Base-by-base conservation (phyloP, 2,797 vertebrate genomes). In the Cyclura pinguis region DNA sequence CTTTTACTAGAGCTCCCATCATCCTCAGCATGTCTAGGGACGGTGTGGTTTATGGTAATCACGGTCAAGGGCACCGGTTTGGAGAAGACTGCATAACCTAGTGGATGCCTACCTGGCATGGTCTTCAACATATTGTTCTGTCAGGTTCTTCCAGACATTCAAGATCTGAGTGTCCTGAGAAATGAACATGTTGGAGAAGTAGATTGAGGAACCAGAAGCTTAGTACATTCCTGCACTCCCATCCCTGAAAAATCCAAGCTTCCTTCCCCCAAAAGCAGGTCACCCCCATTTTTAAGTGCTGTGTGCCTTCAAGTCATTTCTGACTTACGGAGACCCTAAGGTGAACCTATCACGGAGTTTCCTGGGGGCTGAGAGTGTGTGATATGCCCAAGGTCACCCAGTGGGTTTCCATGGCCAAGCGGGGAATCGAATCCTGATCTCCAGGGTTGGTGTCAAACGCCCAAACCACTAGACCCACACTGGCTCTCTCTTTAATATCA, bases 111-210 rank as follows among this genome's bases (percentile, higher is more conserved):
- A 83, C 50, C 38, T 59, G n/a, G n/a, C 29, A 77, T 62, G n/a
- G 32, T 62, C 62, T 0, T 90, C 8, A 27, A 4, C 2, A 35
- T 84, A 55, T 4, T 29, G 42, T 9, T 38, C 32, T 7, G 96
- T 97, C 32, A 97, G 64, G 52, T 96, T 97, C 59, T 98, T 97
- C 95, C 96, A 96, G 6, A 96, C 93, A 0, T 82, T 73, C 85
- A 97, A 67, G 47, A 94, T 35, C 1, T 42, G 85, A 20, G 91
- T 1, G 32, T 94, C 14, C 97, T 97, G 83, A 20, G 67, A 73
- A 38, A 59, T 5, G 12, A 69, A 89, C 18, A 64, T 9, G 9
- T 13, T 67, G 12, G 82, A 24, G 77, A 9, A 52, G n/a, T 32
- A 14, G 88, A 89, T 2, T 32, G 47, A 9, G 24, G 1, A 1